Percentiles rank a stretch among this genome's conserved stretches.
Evolutionary conservation across 1,140 invertebrate genomes (phyloP).

Genomic region (Reticulitermes speratus): DNA sequence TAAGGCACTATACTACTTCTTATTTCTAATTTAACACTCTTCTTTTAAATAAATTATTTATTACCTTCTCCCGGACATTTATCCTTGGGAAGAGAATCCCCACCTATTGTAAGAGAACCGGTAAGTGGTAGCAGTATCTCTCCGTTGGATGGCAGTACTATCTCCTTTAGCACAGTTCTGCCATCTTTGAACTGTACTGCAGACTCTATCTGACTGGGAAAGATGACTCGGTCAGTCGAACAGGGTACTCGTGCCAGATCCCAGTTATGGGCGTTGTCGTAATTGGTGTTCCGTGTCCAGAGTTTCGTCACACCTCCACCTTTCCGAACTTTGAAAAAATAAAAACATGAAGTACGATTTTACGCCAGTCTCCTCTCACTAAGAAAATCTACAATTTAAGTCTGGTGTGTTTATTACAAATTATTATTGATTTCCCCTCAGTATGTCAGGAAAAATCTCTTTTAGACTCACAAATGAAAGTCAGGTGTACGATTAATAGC

Average conservation of each 20-base stretch:
- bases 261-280: constrained; percentile 36
- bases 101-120: not conserved
- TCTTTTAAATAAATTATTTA: too few relatives aligned
- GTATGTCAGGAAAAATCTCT: too few relatives aligned
- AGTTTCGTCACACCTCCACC: not conserved
- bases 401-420: too few relatives aligned
- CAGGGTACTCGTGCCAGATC: constrained; percentile 31
- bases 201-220: constrained; percentile 21
- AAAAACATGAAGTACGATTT: not conserved
- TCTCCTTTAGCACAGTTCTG: constrained; percentile 22
- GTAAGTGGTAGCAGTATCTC: constrained; percentile 32
- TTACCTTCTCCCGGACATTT: not conserved
- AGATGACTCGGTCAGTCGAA: constrained; percentile 29
- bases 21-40: too few relatives aligned
- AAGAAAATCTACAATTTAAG: too few relatives aligned
- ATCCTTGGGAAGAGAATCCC: not conserved
- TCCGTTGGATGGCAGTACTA: constrained; percentile 33
- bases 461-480: too few relatives aligned
- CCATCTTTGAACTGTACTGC: constrained; percentile 31
- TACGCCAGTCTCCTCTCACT: too few relatives aligned
- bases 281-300: constrained; percentile 35
- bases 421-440: too few relatives aligned
- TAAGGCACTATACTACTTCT: too few relatives aligned
- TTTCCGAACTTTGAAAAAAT: not conserved
- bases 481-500: too few relatives aligned